A percentile compares a stretch with the other conserved stretches of the same genome.
These are phyloP conservation scores for Acanthosoma haemorrhoidale DNA, from an alignment of 2,888 invertebrate species.

Conservation along the genomic window DNA sequence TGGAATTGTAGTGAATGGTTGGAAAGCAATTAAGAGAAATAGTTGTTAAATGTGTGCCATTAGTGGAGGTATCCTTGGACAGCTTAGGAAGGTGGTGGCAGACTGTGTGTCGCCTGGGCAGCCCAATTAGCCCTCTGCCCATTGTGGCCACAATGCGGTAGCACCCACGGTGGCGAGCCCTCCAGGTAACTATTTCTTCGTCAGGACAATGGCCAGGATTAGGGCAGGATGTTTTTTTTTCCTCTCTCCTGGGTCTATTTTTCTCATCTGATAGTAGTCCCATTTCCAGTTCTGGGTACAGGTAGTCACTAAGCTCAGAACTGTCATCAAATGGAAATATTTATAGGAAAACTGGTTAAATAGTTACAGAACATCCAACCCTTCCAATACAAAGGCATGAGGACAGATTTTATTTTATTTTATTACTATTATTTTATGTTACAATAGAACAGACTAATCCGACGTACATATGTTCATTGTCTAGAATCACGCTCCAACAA, in stretches of 20 bases:
- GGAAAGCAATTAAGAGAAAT: no score
- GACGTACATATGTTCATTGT: no score
- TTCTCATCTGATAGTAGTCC: not conserved
- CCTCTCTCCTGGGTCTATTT: not conserved
- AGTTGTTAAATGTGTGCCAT: no score
- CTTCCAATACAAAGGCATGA: no score
- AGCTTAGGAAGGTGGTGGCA: not conserved
- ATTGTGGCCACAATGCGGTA: not conserved
- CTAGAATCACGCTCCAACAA: no score
- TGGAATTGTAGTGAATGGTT: no score
- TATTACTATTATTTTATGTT: no score
- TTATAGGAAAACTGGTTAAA: no score
- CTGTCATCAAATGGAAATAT: not conserved
- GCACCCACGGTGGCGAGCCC: not conserved
- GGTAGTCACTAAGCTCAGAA: not conserved
- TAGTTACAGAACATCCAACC: no score
- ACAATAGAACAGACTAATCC: no score
- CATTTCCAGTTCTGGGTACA: not conserved
- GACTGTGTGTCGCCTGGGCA: not conserved
- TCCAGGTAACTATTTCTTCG: not conserved
- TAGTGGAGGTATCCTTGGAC: no score
- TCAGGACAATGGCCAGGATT: not conserved
- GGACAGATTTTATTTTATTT: no score
- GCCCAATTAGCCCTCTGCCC: not conserved
- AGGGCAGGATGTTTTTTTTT: not conserved